A percentile compares a stretch with the other conserved stretches of the same genome.
Evolutionary conservation across 2,797 vertebrate genomes (phyloP).

Genomic region (Tympanoctomys barrerae): DNA sequence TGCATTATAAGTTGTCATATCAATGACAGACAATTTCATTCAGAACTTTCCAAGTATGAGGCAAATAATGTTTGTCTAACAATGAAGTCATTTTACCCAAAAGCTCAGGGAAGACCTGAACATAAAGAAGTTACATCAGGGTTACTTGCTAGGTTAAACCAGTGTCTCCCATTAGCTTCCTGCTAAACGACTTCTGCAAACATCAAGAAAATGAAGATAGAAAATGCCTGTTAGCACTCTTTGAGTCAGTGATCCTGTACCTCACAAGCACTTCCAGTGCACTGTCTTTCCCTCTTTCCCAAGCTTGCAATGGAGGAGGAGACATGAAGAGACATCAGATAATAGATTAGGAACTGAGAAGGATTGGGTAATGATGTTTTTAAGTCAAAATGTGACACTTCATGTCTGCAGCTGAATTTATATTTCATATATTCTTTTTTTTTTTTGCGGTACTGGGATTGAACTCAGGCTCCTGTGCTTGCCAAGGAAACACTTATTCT

Average conservation of each 20-base stretch:
- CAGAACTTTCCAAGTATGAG: conserved; percentile 89
- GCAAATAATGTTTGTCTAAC: conserved; percentile 85
- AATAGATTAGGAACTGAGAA: conserved; percentile 29
- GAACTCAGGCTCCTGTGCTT: too few relatives aligned
- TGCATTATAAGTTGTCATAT: conserved; percentile 91
- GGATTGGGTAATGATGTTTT: not conserved
- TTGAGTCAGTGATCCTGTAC: not conserved
- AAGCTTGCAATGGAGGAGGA: not conserved
- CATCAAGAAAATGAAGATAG: conserved; percentile 41
- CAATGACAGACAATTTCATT: conserved; percentile 91
- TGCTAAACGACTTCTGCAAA: not conserved
- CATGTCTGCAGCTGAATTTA: not conserved
- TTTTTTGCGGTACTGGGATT: too few relatives aligned
- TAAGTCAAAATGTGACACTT: not conserved
- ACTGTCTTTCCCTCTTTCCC: not conserved
- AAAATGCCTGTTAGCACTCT: conserved; percentile 34
- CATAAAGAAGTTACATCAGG: conserved; percentile 74
- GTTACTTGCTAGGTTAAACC: conserved; percentile 46
- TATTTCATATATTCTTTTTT: not conserved
- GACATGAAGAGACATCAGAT: not conserved
- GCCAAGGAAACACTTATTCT: too few relatives aligned
- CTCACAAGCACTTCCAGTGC: conserved; percentile 9
- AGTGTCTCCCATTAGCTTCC: not conserved
- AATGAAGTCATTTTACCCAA: conserved; percentile 85
- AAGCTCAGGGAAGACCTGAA: conserved; percentile 72